These are phyloP conservation scores for Sturnus vulgaris DNA, from an alignment of 2,113 vertebrate genomes.

Conservation along the genomic window DNA sequence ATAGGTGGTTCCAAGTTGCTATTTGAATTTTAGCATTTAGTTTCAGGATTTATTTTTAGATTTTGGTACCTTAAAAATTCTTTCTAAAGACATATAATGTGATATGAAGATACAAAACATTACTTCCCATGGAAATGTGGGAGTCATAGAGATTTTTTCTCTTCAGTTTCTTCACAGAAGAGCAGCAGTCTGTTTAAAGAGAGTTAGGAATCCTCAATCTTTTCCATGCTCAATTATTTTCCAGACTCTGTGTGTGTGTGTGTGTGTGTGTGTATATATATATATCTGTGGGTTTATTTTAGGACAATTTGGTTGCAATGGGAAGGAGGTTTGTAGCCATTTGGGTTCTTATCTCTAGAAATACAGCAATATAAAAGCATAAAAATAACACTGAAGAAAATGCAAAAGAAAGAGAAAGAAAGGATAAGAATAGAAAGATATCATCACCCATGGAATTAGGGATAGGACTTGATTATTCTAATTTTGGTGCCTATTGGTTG, in stretches of 20 bases:
- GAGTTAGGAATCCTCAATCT: background rate
- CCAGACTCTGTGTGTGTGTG: accelerated
- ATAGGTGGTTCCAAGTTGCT: accelerated
- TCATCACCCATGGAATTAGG: background rate
- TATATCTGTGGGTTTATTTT: background rate
- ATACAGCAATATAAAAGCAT: background rate
- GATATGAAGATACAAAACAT: background rate
- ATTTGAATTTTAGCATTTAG: background rate
- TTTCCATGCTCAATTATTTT: background rate
- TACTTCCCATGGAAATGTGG: background rate
- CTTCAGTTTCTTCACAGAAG: background rate
- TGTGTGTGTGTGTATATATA: accelerated
- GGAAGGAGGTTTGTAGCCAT: background rate
- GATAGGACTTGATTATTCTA: background rate
- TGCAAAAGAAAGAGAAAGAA: background rate
- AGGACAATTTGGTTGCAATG: background rate
- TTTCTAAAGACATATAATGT: background rate
- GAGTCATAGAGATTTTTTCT: background rate
- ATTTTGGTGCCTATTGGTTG: background rate
- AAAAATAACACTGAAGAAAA: background rate
- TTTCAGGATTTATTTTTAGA: background rate
- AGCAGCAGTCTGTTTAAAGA: background rate
- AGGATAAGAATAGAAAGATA: background rate
- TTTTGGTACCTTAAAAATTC: background rate
- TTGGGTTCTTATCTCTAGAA: background rate